Base-by-base conservation (phyloP, 2,888 invertebrate genomes). In the Strigamia transsilvanica region DNA sequence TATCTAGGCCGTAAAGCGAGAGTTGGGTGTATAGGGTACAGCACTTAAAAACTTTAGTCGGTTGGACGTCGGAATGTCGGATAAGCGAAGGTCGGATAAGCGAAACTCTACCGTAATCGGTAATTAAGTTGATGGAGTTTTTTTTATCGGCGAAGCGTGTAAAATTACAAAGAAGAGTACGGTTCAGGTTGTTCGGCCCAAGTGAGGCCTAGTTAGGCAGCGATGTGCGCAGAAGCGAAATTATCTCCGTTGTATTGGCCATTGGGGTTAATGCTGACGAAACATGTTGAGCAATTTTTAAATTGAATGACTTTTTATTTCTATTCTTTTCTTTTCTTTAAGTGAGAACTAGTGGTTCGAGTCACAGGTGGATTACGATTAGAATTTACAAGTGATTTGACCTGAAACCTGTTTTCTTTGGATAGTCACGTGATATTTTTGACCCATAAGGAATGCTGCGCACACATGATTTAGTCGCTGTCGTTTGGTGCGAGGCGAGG, bases 221-320 rank as follows among this genome's bases (percentile, higher is more conserved):
- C 18, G 23, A 21, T 18, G 51, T 18, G 51, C 15, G 51, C 12
- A 51, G n/a, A 66, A 66, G 61, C 61, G 1, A 66, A 66, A 66
- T 66, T 66, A 66, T 66, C 61, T 66, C 12, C 61, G 23, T 66
- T 12, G 61, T 7, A 66, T 66, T 66, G 18, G 21, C 23, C 61
- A 66, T 66, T 66, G 18, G 21, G 61, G 61, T 66, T 66, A 66
- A 66, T 21, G 23, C 61, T 12, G 9, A 23, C 5, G 61, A 66
- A 38, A 38, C 10, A 38, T 10, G 9, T 38, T 10, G 38, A 38
- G 38, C 6, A 38, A 27, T 27, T 27, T n/a, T 27, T 27, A 9
- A 38, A 66, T 66, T 66, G 61, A 66, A 66, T 66, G 21, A 66
- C 61, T 66, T 66, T 66, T 66, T 66, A 66, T 66, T 66, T n/a